Evolutionary conservation across 2,113 vertebrate genomes (phyloP).

Genomic region (Manacus vitellinus): DNA sequence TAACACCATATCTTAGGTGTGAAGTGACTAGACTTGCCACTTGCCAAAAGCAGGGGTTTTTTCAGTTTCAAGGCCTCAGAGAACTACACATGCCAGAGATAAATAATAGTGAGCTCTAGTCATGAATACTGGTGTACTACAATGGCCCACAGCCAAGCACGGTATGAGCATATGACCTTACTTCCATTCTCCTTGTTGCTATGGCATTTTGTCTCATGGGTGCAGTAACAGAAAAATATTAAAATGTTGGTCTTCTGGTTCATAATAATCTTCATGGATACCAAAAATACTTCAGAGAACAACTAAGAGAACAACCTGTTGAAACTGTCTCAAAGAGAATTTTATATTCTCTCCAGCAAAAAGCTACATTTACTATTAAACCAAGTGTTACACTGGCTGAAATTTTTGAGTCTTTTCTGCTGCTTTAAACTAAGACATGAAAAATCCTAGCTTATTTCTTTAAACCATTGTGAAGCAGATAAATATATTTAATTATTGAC

Average conservation of each 20-base stretch:
- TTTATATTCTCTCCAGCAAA: background rate
- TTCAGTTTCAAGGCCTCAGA: background rate
- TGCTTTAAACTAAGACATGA: background rate
- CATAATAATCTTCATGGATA: background rate
- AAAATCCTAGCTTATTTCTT: background rate
- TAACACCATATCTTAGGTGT: slow-evolving; percentile 36
- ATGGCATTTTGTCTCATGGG: background rate
- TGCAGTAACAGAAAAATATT: background rate
- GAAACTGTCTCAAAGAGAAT: slow-evolving; percentile 30
- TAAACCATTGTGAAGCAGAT: background rate
- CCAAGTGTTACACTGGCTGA: background rate
- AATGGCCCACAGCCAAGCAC: background rate
- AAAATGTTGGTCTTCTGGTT: background rate
- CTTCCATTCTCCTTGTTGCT: background rate
- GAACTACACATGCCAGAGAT: background rate
- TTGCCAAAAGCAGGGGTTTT: background rate
- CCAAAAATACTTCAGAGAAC: background rate
- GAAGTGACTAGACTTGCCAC: slow-evolving; percentile 3
- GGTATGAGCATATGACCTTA: background rate
- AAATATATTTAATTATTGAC: background rate
- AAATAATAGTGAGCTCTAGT: background rate
- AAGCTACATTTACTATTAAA: background rate
- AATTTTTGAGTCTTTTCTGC: background rate
- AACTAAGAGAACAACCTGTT: slow-evolving; percentile 16
- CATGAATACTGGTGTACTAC: background rate